phyloP scores from a whole-genome alignment of 2,113 vertebrate genomes.

The Polyodon spathula region DNA sequence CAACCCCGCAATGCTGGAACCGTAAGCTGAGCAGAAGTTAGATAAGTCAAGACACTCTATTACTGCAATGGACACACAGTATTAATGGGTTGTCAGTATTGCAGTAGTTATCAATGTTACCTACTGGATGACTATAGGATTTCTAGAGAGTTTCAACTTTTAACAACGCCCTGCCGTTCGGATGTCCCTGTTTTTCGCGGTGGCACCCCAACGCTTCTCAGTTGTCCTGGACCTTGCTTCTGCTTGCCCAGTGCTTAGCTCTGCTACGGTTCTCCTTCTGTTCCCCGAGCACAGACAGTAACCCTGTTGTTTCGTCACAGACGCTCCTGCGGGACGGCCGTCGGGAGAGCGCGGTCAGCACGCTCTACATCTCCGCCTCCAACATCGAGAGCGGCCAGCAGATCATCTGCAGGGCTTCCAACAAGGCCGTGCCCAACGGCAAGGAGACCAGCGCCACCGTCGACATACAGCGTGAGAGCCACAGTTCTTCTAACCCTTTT shows the following conservation, averaged over 20 bases:
- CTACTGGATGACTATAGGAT: too few relatives aligned
- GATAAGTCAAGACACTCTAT: too few relatives aligned
- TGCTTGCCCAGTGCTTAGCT: background rate
- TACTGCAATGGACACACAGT: too few relatives aligned
- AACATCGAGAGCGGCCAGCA: constrained; percentile 88
- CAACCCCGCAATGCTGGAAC: too few relatives aligned
- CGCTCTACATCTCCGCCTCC: constrained; percentile 77
- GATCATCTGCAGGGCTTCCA: constrained; percentile 84
- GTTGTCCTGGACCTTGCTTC: background rate
- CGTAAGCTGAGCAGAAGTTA: too few relatives aligned
- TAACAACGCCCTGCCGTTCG: too few relatives aligned
- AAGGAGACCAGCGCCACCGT: constrained; percentile 92
- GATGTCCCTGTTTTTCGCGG: too few relatives aligned
- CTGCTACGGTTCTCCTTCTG: background rate
- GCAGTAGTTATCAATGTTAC: too few relatives aligned
- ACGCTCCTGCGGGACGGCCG: constrained; percentile 80
- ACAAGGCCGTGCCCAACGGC: constrained; percentile 86
- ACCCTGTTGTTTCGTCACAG: constrained; percentile 39
- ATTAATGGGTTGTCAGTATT: too few relatives aligned
- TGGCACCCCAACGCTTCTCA: too few relatives aligned
- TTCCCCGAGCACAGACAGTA: background rate
- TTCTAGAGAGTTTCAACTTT: too few relatives aligned
- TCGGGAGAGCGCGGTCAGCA: constrained; percentile 87
- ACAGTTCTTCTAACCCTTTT: background rate
- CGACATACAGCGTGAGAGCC: constrained; percentile 88